Conservation (phyloP, 2,797 vertebrate species). For the Sparus aurata region DNA sequence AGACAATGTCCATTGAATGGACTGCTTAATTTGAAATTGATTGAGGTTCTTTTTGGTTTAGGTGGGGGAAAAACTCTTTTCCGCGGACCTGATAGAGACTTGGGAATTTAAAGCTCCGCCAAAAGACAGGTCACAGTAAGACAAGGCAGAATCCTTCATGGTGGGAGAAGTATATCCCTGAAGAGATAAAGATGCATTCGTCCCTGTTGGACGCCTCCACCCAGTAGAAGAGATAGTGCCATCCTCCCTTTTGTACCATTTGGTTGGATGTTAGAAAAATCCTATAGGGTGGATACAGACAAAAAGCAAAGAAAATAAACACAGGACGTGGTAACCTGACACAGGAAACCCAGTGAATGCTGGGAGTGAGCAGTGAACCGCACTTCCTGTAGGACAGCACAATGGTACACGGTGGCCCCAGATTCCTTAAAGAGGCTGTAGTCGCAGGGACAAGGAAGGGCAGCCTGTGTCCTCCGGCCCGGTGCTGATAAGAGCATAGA, state of each 20-base stretch:
- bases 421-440: slow-evolving; percentile 83
- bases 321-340: slow-evolving; percentile 88
- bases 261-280: slow-evolving; percentile 72
- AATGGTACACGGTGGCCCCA: slow-evolving; percentile 84
- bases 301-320: slow-evolving; percentile 88
- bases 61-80: slow-evolving; percentile 55
- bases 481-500: slow-evolving; percentile 83
- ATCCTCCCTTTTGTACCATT: slow-evolving; percentile 74
- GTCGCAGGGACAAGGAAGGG: slow-evolving; percentile 84
- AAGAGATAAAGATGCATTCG: slow-evolving; percentile 61
- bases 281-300: slow-evolving; percentile 81
- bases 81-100: slow-evolving; percentile 61
- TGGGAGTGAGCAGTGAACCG: slow-evolving; percentile 85
- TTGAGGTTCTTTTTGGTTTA: slow-evolving; percentile 78
- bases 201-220: slow-evolving; percentile 49
- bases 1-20: slow-evolving; percentile 82
- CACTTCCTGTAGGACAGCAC: slow-evolving; percentile 88
- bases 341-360: slow-evolving; percentile 90
- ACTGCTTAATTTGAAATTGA: slow-evolving; percentile 86
- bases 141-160: slow-evolving; percentile 35
- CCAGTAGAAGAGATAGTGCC: slow-evolving; percentile 72
- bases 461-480: slow-evolving; percentile 80
- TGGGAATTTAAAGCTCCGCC: slow-evolving; percentile 60
- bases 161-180: slow-evolving; percentile 45
- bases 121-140: slow-evolving; percentile 52